Percentiles rank a stretch among this genome's conserved stretches.
Evolutionary conservation across 2,113 vertebrate species (phyloP).

Genomic region (Trematocara variabile): DNA sequence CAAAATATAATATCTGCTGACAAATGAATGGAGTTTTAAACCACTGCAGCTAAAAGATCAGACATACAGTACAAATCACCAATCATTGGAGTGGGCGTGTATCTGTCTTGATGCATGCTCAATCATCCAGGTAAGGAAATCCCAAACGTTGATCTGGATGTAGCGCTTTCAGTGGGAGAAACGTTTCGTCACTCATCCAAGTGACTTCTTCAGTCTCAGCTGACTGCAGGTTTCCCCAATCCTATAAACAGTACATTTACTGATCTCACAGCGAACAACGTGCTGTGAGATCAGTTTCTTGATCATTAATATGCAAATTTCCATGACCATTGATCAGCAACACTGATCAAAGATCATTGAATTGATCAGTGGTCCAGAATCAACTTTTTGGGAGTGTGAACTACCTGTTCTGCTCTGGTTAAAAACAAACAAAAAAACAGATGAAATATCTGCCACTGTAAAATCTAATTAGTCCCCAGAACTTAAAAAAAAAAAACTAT

Average conservation of each 20-base stretch:
- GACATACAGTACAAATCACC: neutral
- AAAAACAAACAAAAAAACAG: neutral
- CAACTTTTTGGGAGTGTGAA: neutral
- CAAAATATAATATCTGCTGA: neutral
- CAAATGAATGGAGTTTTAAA: neutral
- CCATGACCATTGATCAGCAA: neutral
- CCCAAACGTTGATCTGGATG: neutral
- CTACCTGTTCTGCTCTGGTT: neutral
- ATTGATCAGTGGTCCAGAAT: neutral
- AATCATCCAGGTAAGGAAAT: neutral
- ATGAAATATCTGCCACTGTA: neutral
- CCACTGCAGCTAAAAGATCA: neutral
- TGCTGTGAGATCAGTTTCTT: neutral
- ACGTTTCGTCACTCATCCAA: neutral
- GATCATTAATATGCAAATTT: neutral
- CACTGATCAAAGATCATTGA: neutral
- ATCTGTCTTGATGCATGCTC: neutral
- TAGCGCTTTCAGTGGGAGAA: neutral
- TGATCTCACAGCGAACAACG: neutral
- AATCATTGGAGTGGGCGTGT: neutral
- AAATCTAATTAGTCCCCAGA: neutral
- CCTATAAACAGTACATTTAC: neutral
- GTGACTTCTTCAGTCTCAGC: neutral
- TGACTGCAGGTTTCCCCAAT: neutral
- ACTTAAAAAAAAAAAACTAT: neutral